phyloP scores from a whole-genome alignment of 1,140 invertebrate genomes.

The Caenorhabditis latens region DNA sequence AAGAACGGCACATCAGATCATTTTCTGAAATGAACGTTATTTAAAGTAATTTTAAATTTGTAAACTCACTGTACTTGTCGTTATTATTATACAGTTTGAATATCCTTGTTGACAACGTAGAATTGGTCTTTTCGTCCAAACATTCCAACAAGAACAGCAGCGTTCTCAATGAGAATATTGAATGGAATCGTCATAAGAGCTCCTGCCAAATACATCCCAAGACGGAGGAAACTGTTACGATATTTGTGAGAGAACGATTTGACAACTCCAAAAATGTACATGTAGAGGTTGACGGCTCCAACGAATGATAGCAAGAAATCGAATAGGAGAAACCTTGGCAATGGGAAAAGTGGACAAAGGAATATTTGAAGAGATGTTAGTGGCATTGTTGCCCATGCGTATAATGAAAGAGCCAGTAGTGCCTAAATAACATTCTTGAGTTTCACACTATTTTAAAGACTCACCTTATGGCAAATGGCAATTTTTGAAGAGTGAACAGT shows the following conservation, averaged over 20 bases:
- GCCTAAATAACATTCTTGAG: slow-evolving; percentile 79
- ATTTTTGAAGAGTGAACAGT: slow-evolving; percentile 84
- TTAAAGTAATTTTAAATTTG: neutral
- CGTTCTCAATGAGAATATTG: slow-evolving; percentile 77
- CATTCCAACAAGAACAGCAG: slow-evolving; percentile 76
- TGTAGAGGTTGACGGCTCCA: slow-evolving; percentile 78
- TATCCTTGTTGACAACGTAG: slow-evolving; percentile 71
- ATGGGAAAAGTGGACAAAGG: slow-evolving; percentile 73
- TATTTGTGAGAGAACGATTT: slow-evolving; percentile 78
- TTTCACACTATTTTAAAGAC: slow-evolving; percentile 79
- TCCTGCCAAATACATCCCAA: slow-evolving; percentile 73
- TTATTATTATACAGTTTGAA: slow-evolving; percentile 58
- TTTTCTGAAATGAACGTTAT: slow-evolving; percentile 8
- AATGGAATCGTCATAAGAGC: slow-evolving; percentile 76
- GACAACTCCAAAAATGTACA: slow-evolving; percentile 77
- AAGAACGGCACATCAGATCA: slow-evolving; percentile 32
- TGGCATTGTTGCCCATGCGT: slow-evolving; percentile 95
- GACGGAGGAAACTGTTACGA: slow-evolving; percentile 69
- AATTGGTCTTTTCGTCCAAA: slow-evolving; percentile 76
- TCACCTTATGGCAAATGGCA: slow-evolving; percentile 81
- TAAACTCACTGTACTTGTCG: slow-evolving; percentile 34
- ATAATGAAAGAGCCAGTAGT: slow-evolving; percentile 89
- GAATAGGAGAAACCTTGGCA: slow-evolving; percentile 71
- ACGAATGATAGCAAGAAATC: slow-evolving; percentile 76
- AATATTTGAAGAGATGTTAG: slow-evolving; percentile 75